These are phyloP conservation scores for Tholera decimalis DNA, from an alignment of 2,888 invertebrate species.

Conservation along the genomic window DNA sequence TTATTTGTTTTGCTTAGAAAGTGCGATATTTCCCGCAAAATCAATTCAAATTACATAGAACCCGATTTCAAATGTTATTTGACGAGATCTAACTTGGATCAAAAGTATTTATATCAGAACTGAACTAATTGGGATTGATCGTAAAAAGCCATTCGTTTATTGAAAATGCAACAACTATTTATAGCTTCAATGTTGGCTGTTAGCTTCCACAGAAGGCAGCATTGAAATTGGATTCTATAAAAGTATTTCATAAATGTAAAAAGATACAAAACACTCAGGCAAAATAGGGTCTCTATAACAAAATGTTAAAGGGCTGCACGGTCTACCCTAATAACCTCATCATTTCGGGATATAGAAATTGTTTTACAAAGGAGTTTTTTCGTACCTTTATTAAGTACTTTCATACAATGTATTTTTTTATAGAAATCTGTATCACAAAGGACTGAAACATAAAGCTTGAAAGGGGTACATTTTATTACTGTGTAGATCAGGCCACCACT, in stretches of 20 bases:
- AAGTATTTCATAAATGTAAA: background rate
- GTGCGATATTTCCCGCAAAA: background rate
- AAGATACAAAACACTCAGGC: conserved; percentile 10
- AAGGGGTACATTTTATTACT: too few species aligned
- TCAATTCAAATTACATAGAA: background rate
- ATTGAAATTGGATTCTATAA: too few species aligned
- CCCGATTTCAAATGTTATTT: background rate
- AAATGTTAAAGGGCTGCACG: conserved; percentile 30
- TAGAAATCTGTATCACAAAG: background rate
- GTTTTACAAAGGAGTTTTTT: conserved; percentile 39
- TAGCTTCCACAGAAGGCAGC: too few species aligned
- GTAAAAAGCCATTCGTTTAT: background rate
- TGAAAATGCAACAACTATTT: background rate
- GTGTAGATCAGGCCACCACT: too few species aligned
- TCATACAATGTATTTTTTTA: conserved; percentile 13
- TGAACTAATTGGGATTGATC: background rate
- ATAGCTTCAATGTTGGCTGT: too few species aligned
- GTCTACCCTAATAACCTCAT: conserved; percentile 36
- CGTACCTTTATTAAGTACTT: conserved; percentile 3
- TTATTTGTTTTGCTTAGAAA: background rate
- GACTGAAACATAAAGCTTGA: background rate
- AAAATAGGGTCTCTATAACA: conserved; percentile 23
- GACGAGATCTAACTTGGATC: background rate
- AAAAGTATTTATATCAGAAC: background rate
- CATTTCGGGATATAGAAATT: conserved; percentile 18